These are phyloP conservation scores for Heliocidaris tuberculata DNA, from an alignment of 35 echinoderm and acorn worm species.

Conservation along the genomic window DNA sequence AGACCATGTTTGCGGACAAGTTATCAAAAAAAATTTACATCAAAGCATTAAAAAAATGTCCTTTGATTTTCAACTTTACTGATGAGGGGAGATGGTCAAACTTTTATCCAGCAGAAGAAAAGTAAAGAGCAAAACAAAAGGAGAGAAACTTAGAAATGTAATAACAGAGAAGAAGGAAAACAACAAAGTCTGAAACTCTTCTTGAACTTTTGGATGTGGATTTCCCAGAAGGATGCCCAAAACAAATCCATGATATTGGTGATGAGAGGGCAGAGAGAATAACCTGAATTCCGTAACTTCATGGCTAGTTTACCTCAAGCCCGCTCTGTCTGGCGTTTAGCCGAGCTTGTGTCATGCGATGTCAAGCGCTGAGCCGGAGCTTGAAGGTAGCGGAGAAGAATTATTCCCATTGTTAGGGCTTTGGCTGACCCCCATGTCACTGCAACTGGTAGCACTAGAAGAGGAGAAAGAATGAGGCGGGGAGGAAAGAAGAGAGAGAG, in stretches of 20 bases:
- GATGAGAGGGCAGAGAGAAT: constrained; percentile 30
- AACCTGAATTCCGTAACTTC: constrained; percentile 17
- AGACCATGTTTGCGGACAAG: too few relatives aligned
- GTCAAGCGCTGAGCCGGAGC: not conserved
- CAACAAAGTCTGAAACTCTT: not conserved
- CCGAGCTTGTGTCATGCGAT: not conserved
- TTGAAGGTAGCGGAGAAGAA: not conserved
- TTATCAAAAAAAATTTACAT: too few relatives aligned
- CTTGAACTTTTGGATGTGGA: constrained; percentile 2
- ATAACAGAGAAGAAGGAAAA: not conserved
- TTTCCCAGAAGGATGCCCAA: constrained; percentile 12
- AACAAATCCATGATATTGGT: constrained; percentile 19
- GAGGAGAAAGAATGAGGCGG: not conserved
- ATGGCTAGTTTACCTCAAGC: constrained; percentile 24
- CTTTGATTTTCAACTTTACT: too few relatives aligned
- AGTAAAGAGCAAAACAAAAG: not conserved
- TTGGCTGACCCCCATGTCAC: not conserved
- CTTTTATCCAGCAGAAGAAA: not conserved
- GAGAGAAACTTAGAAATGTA: not conserved
- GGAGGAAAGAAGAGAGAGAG: not conserved
- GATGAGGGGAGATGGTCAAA: not conserved
- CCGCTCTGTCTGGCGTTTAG: not conserved
- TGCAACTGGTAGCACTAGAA: not conserved
- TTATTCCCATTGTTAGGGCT: constrained; percentile 35
- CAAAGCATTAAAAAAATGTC: too few relatives aligned